These are phyloP conservation scores for Chromoteleia sp. DNA, from an alignment of 2,888 invertebrate genomes.

Conservation along the genomic window DNA sequence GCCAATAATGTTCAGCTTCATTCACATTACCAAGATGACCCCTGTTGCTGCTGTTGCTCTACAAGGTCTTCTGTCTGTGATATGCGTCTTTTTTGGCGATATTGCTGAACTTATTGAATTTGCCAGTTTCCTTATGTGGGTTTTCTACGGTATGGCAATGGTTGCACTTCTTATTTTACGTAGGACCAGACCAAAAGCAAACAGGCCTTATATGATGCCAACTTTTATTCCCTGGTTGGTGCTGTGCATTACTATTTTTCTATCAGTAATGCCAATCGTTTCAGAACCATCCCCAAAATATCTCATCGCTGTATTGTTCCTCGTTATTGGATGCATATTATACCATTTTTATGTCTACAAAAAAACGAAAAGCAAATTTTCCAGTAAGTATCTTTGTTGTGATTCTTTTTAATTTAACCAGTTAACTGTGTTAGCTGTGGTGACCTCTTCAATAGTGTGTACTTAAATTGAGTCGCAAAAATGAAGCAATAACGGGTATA, in stretches of 20 bases:
- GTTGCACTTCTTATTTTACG: slow-evolving; percentile 90
- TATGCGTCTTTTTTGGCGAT: slow-evolving; percentile 90
- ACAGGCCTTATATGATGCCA: slow-evolving; percentile 91
- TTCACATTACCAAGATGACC: slow-evolving; percentile 90
- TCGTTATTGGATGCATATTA: slow-evolving; percentile 88
- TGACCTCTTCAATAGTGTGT: too few relatives aligned
- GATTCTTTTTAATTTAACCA: too few relatives aligned
- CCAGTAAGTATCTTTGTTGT: slow-evolving; percentile 87
- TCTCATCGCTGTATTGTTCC: slow-evolving; percentile 90
- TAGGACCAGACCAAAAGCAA: slow-evolving; percentile 88
- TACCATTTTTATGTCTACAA: slow-evolving; percentile 92
- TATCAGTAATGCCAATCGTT: slow-evolving; percentile 91
- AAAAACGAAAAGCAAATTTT: slow-evolving; percentile 87
- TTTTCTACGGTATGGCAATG: slow-evolving; percentile 94
- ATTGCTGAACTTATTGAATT: slow-evolving; percentile 92
- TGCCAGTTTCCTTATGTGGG: slow-evolving; percentile 94
- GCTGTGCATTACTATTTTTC: slow-evolving; percentile 89
- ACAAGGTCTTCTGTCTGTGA: slow-evolving; percentile 89
- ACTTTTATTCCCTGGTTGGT: slow-evolving; percentile 90
- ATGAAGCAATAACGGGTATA: too few relatives aligned
- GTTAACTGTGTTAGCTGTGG: too few relatives aligned
- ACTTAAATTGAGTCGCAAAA: too few relatives aligned
- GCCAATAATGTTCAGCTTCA: slow-evolving; percentile 91
- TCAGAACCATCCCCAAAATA: slow-evolving; percentile 91
- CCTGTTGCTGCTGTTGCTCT: slow-evolving; percentile 93